Evolutionary conservation across 1,140 invertebrate species (phyloP), one percentile per base, ranked within the genome.

Genomic region (Calosoma granatense): DNA sequence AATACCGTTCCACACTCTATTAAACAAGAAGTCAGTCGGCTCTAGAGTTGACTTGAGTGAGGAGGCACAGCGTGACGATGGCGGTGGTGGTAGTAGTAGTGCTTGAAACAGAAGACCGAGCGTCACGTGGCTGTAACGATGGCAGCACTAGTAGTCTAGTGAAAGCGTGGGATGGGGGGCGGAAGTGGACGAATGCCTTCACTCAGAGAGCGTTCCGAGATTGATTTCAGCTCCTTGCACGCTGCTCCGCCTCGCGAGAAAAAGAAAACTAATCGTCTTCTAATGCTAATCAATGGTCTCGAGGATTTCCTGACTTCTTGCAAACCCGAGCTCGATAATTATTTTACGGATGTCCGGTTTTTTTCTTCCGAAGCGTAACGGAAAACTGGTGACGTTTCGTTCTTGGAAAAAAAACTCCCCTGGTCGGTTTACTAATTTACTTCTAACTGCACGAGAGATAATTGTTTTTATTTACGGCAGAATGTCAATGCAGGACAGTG

Each of bases 211-310:
- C 14, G 41, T 36, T 36, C 26, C 26, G 41, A 47, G 41, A 47
- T 47, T 47, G 41, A 47, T 47, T 47, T 47, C 41, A 17, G 41
- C 41, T 47, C 17, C 17, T 47, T 47, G 41, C 17, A 4, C 26
- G 4, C 4, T 30, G 14, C 26, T 14, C 26, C 26, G n/a, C 26
- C 26, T 36, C n/a, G 26, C 41, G 41, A 17, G 41, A 47, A 47
- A 47, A 47, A 47, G 41, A 47, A 47, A 47, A 47, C 41, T 47
- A 47, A 47, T 47, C 41, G 41, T 47, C 41, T 47, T 47, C 41
- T 47, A 47, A 47, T 47, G 41, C 17, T 47, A 47, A 47, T 47
- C 41, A 47, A 12, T 12, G 41, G 26, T 36, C 26, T 36, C 26
- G 6, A n/a, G 41, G 15, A 47, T 9, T 47, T 47, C 17, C 41